Base-by-base conservation (phyloP, 2,888 invertebrate genomes). In the Oscheius myriophilus region DNA sequence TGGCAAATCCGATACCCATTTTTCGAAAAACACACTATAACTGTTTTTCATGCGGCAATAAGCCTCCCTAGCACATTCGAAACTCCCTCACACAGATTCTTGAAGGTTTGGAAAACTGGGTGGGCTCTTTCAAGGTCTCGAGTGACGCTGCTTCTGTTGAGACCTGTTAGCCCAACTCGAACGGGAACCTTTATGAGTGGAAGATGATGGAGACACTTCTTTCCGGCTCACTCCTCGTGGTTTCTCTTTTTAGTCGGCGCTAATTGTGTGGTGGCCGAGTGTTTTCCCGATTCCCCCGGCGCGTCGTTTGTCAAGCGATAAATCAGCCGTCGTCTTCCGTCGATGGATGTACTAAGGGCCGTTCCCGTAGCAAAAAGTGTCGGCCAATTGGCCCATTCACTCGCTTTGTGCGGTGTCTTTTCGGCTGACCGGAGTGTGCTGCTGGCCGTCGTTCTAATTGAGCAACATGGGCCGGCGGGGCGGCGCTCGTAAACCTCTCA, bases 401-500 rank as follows among this genome's bases (percentile, higher is more conserved):
- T 46, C 41, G 18, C 18, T 18, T 43, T 42, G 16, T 39, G 55
- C 39, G 26, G 53, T 54, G 59, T 61, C 61, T 61, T 61, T 61
- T 61, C 61, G 61, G 61, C 46, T 63, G 59, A 59, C 43, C 63
- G 52, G 63, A 49, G 62, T 16, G 62, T 23, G n/a, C 18, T 53
- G 42, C 63, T 33, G 26, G 53, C 58, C 39, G 43, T 41, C 52
- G 52, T 53, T 51, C 53, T 63, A 63, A 63, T 63, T 63, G 63
- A 53, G 63, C 63, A 63, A 63, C 63, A 63, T 63, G 46, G 18
- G 14, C 39, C 25, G 52, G 49, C 51, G 25, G 42, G 41, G 57
- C 33, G 18, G 23, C 39, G 52, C 63, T 63, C 63, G 63, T 63
- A 63, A 63, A 63, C 63, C 63, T 63, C 63, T 63, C 52, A 63